Evolutionary conservation across 2,797 vertebrate species (phyloP).

Genomic region (Myiothlypis coronata): DNA sequence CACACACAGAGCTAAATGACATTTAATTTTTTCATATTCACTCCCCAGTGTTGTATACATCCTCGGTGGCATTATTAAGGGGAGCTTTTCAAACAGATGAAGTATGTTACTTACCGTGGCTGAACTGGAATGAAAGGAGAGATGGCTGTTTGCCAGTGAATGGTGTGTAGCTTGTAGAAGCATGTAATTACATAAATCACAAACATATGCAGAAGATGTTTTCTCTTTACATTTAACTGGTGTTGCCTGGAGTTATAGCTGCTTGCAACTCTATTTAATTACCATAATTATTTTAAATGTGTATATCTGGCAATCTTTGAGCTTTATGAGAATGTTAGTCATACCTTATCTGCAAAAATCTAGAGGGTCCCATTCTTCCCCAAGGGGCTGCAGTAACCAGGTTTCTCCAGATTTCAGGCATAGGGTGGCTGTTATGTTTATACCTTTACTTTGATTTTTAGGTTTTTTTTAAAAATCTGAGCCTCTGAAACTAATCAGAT

Average conservation of each 20-base stretch:
- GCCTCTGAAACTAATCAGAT: conserved; percentile 64
- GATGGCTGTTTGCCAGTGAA: conserved; percentile 62
- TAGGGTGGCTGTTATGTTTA: conserved; percentile 28
- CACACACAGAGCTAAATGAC: not conserved
- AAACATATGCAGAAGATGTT: conserved; percentile 72
- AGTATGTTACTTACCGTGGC: conserved; percentile 38
- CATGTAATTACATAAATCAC: conserved; percentile 73
- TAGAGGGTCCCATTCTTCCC: conserved; percentile 51
- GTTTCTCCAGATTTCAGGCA: conserved; percentile 39
- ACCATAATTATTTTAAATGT: conserved; percentile 73
- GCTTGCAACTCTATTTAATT: conserved; percentile 71
- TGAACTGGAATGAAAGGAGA: conserved; percentile 54
- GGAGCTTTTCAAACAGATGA: conserved; percentile 42
- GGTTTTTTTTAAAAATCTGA: conserved; percentile 24
- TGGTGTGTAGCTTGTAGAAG: conserved; percentile 66
- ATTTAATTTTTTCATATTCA: conserved; percentile 41
- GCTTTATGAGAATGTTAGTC: conserved; percentile 72
- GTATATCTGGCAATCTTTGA: conserved; percentile 69
- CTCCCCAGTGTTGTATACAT: not conserved
- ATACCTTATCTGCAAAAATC: conserved; percentile 69
- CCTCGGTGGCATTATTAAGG: conserved; percentile 39
- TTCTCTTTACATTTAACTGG: conserved; percentile 65
- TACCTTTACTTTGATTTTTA: conserved; percentile 57
- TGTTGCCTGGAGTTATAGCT: conserved; percentile 68
- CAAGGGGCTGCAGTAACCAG: conserved; percentile 26